phyloP scores from a whole-genome alignment of 2,888 invertebrate genomes.

The Eupsilia transversa region DNA sequence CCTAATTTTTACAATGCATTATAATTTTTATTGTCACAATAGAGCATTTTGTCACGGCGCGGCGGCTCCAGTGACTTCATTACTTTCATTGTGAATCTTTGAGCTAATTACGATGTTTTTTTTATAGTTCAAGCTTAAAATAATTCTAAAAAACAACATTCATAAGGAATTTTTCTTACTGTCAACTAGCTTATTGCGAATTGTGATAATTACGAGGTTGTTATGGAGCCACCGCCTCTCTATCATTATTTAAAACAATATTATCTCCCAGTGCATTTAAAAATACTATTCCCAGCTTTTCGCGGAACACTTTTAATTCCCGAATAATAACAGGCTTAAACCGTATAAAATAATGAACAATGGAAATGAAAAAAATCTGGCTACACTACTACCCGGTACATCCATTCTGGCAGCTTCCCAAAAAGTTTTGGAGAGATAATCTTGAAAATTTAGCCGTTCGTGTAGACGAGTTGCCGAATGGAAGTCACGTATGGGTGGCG shows the following conservation, averaged over 20 bases:
- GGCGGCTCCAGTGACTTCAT: no score
- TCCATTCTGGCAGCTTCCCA: slow-evolving; percentile 57
- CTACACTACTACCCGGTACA: slow-evolving; percentile 25
- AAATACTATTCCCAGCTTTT: slow-evolving; percentile 15
- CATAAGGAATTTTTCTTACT: not conserved
- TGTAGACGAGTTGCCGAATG: slow-evolving; percentile 55
- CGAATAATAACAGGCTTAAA: slow-evolving; percentile 45
- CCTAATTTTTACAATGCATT: no score
- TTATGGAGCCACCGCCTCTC: not conserved
- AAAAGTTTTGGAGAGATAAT: slow-evolving; percentile 59
- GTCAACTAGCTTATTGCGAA: not conserved
- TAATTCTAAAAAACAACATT: not conserved
- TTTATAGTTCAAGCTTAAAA: no score
- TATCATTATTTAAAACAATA: not conserved
- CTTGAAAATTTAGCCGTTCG: slow-evolving; percentile 64
- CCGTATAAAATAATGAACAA: slow-evolving; percentile 41
- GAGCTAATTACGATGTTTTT: no score
- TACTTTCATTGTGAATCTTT: no score
- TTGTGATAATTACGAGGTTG: not conserved
- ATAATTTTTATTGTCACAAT: no score
- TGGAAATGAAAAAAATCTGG: slow-evolving; percentile 54
- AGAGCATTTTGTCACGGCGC: no score
- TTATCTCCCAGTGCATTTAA: not conserved
- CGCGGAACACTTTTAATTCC: slow-evolving; percentile 41
- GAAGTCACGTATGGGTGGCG: slow-evolving; percentile 60